Conservation (phyloP, 2,113 vertebrate genomes). For the Pluvialis apricaria region DNA sequence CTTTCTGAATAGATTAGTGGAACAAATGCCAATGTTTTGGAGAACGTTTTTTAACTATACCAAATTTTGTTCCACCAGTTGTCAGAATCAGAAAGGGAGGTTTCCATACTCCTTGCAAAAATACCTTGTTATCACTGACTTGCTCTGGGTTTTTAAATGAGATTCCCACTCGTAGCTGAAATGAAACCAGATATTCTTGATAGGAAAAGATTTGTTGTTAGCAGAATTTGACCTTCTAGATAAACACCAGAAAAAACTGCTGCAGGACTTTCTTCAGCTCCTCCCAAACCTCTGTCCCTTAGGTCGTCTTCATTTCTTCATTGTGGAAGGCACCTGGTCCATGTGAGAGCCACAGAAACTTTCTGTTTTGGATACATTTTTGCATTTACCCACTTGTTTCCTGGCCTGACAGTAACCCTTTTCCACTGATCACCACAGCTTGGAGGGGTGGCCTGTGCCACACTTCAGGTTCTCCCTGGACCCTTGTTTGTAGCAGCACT, state of each 20-base stretch:
- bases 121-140: not conserved
- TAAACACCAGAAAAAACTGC: not conserved
- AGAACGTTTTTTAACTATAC: not conserved
- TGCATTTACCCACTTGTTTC: not conserved
- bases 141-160: not conserved
- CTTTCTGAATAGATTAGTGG: not conserved
- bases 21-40: not conserved
- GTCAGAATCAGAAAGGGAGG: not conserved
- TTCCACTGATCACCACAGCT: not conserved
- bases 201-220: not conserved
- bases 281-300: not conserved
- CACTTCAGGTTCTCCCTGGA: not conserved
- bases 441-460: not conserved
- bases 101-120: not conserved
- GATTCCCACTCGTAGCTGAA: not conserved
- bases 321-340: rapidly evolving
- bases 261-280: not conserved
- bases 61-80: not conserved
- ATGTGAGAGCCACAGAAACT: not conserved
- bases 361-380: not conserved
- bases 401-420: not conserved
- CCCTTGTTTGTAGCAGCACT: not conserved
- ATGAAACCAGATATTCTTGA: not conserved
- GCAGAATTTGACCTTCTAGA: not conserved
- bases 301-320: not conserved